Evolutionary conservation across 2,888 invertebrate genomes (phyloP).

Genomic region (Mimachlamys varia): DNA sequence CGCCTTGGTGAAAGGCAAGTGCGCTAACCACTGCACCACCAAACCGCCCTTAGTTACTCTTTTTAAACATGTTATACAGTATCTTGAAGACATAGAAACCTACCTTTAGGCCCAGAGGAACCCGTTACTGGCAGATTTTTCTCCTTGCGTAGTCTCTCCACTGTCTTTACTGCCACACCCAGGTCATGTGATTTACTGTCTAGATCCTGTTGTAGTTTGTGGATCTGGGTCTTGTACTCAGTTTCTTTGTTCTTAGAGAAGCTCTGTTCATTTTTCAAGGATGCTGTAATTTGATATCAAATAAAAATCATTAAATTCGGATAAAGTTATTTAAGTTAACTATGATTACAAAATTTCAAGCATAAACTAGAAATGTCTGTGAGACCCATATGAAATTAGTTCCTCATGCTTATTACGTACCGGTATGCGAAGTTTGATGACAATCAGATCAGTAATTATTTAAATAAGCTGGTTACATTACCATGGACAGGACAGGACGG

Average conservation of each 20-base stretch:
- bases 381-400: too few species aligned
- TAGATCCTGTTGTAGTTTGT: slow-evolving; percentile 70
- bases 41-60: too few species aligned
- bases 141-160: slow-evolving; percentile 73
- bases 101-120: slow-evolving; percentile 31
- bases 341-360: too few species aligned
- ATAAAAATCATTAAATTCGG: not conserved
- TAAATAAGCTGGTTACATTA: too few species aligned
- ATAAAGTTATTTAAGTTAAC: too few species aligned
- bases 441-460: too few species aligned
- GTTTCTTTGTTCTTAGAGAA: slow-evolving; percentile 60
- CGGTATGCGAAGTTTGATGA: too few species aligned
- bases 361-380: too few species aligned
- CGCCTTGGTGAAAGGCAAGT: too few species aligned
- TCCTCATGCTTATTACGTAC: too few species aligned
- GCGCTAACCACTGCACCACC: too few species aligned
- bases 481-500: too few species aligned
- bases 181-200: slow-evolving; percentile 73
- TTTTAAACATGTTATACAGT: not conserved
- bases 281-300: slow-evolving; percentile 42
- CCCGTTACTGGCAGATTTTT: slow-evolving; percentile 61
- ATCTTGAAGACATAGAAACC: not conserved
- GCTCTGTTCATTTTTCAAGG: slow-evolving; percentile 54
- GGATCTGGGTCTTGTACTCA: slow-evolving; percentile 67
- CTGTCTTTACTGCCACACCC: slow-evolving; percentile 67